Conservation (phyloP, 1,140 invertebrate species). For the Anoplolepis gracilipes region DNA sequence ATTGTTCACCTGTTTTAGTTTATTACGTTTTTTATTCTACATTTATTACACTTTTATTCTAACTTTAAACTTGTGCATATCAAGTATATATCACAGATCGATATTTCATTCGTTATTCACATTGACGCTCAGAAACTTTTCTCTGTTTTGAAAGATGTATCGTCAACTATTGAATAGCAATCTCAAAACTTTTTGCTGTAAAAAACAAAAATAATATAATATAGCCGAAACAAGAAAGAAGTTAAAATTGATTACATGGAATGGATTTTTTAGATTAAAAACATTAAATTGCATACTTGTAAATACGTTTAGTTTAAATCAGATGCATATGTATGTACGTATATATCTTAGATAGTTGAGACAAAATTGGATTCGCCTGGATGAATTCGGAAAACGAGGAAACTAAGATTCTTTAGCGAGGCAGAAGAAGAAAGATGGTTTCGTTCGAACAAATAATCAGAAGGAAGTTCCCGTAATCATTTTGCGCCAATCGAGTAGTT, state of each 20-base stretch:
- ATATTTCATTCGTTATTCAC: not conserved
- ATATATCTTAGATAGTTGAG: conserved; percentile 24
- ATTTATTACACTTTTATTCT: conserved; percentile 4
- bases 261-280: conserved; percentile 74
- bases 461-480: conserved; percentile 53
- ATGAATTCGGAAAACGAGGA: conserved; percentile 2
- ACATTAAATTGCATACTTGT: conserved; percentile 64
- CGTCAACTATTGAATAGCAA: not conserved
- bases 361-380: conserved; percentile 71
- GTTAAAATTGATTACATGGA: conserved; percentile 11
- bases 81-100: not conserved
- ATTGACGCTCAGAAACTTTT: not conserved
- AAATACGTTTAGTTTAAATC: conserved; percentile 59
- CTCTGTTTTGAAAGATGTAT: not conserved
- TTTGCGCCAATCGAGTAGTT: conserved; percentile 60
- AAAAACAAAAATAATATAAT: conserved; percentile 5
- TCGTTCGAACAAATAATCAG: conserved; percentile 61
- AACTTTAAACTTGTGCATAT: not conserved
- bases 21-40: not conserved
- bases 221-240: no score
- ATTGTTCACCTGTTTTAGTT: not conserved
- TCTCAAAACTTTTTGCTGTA: not conserved
- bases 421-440: conserved; percentile 56
- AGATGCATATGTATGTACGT: not conserved
- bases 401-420: conserved; percentile 27